Conservation (phyloP, 1,140 invertebrate genomes). For the Atta texana region DNA sequence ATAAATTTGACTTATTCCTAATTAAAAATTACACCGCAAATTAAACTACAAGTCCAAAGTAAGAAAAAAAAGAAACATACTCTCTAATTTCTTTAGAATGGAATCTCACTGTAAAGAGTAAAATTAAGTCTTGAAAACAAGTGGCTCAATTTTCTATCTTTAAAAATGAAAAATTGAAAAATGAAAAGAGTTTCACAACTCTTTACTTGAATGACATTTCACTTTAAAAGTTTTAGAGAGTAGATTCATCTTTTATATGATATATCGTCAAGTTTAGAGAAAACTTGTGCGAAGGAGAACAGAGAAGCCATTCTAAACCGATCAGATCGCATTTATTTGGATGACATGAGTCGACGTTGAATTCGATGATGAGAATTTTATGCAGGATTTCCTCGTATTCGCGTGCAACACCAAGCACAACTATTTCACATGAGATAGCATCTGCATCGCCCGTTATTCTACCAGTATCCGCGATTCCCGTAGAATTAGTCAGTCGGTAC, state of each 20-base stretch:
- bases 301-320: not conserved
- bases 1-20: not conserved
- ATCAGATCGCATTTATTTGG: slow-evolving; percentile 55
- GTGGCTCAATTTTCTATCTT: too few species aligned
- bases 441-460: slow-evolving; percentile 62
- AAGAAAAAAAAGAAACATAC: not conserved
- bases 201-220: too few species aligned
- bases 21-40: not conserved
- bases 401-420: slow-evolving; percentile 33
- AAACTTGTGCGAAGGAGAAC: not conserved
- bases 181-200: too few species aligned
- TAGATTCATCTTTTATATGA: slow-evolving; percentile 7
- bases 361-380: slow-evolving; percentile 63
- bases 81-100: too few species aligned
- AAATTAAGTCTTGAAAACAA: too few species aligned
- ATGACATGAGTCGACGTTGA: slow-evolving; percentile 58
- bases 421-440: slow-evolving; percentile 72
- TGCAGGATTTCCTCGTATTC: slow-evolving; percentile 18
- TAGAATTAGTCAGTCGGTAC: slow-evolving; percentile 66
- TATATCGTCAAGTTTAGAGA: slow-evolving; percentile 1
- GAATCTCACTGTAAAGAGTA: too few species aligned
- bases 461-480: slow-evolving; percentile 54
- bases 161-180: too few species aligned
- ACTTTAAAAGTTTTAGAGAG: too few species aligned
- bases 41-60: not conserved